Evolutionary conservation across 1,140 invertebrate genomes (phyloP).

Genomic region (Aethina tumida): DNA sequence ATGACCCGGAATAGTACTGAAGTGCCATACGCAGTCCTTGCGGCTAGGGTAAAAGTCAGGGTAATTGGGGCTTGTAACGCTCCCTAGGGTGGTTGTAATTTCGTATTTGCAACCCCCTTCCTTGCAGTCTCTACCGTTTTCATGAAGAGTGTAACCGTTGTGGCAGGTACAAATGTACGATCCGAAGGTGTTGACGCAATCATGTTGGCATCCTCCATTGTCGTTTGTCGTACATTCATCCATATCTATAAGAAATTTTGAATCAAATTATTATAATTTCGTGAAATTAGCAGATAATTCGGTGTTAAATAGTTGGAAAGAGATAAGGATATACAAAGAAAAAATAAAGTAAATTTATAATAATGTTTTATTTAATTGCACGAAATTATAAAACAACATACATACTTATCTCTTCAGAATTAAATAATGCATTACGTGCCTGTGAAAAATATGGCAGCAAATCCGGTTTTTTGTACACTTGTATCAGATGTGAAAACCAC

Average conservation of each 20-base stretch:
- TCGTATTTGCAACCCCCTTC: slow-evolving; percentile 86
- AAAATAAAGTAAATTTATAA: too few relatives aligned
- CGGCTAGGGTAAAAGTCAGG: slow-evolving; percentile 86
- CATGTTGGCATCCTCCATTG: slow-evolving; percentile 96
- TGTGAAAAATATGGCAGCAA: slow-evolving; percentile 86
- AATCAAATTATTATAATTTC: too few relatives aligned
- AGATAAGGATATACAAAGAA: too few relatives aligned
- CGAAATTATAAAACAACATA: too few relatives aligned
- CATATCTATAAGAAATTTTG: slow-evolving; percentile 64
- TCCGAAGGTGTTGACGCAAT: slow-evolving; percentile 90
- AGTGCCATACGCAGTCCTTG: slow-evolving; percentile 97
- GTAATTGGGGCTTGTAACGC: slow-evolving; percentile 83
- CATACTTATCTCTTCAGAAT: too few relatives aligned
- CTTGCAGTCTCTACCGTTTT: slow-evolving; percentile 91
- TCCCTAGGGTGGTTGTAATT: slow-evolving; percentile 63
- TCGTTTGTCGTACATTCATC: slow-evolving; percentile 89
- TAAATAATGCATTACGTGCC: slow-evolving; percentile 41
- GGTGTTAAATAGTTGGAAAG: too few relatives aligned
- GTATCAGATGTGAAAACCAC: slow-evolving; percentile 88
- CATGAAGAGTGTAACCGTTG: slow-evolving; percentile 89
- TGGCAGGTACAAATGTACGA: slow-evolving; percentile 90
- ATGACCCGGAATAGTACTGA: slow-evolving; percentile 90
- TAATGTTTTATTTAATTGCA: too few relatives aligned
- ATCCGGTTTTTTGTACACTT: slow-evolving; percentile 87
- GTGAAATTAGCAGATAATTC: too few relatives aligned